Conservation (phyloP, 2,797 vertebrate species). For the Falco biarmicus region DNA sequence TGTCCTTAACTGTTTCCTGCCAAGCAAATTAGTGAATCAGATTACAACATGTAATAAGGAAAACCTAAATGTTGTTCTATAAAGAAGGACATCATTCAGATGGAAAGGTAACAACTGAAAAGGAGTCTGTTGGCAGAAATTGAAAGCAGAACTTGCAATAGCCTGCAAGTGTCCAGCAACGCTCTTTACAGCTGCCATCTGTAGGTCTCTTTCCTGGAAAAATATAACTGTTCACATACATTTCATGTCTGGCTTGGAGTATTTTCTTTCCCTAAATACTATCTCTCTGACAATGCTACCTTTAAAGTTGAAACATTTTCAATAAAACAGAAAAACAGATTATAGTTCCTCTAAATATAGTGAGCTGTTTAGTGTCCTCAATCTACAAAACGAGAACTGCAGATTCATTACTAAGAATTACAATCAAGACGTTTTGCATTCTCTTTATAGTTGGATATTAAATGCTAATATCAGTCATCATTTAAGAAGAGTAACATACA, state of each 20-base stretch:
- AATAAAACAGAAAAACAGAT: neutral
- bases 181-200: neutral
- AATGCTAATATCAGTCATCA: neutral
- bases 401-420: neutral
- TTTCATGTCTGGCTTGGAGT: neutral
- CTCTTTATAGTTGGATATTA: neutral
- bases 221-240: neutral
- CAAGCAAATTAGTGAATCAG: constrained; percentile 12
- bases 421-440: neutral
- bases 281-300: neutral
- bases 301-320: neutral
- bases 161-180: neutral
- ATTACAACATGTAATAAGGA: constrained; percentile 23
- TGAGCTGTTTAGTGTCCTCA: neutral
- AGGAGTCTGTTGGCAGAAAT: neutral
- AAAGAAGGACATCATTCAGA: neutral
- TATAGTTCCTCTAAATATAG: neutral
- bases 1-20: constrained; percentile 87
- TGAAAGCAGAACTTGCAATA: neutral
- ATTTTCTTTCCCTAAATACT: neutral
- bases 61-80: neutral
- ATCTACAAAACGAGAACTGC: neutral
- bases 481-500: neutral
- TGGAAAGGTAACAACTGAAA: neutral
- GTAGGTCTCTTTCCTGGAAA: neutral